A percentile compares a stretch with the other conserved stretches of the same genome.
phyloP scores from a whole-genome alignment of 2,113 vertebrate species.

The Apus apus region DNA sequence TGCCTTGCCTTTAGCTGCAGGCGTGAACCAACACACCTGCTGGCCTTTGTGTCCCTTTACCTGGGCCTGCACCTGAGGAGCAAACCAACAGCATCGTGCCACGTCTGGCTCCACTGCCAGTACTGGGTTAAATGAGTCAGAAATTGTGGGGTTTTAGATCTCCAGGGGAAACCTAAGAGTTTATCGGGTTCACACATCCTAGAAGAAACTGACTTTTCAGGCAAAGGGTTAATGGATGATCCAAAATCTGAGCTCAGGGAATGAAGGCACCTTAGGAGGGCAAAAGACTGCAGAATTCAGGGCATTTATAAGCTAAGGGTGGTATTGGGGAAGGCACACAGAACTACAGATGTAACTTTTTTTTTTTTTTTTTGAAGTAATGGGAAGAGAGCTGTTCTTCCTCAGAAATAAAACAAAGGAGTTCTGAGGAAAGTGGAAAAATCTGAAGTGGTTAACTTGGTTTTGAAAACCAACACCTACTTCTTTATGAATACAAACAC shows the following conservation, averaged over 20 bases:
- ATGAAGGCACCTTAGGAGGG: accelerated
- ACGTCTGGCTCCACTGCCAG: too few species aligned
- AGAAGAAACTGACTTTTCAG: neutral
- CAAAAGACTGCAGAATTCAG: neutral
- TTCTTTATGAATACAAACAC: neutral
- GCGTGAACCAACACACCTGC: accelerated
- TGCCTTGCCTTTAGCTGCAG: neutral
- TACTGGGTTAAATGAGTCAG: neutral
- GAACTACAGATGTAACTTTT: neutral
- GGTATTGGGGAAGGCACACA: neutral
- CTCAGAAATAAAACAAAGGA: too few species aligned
- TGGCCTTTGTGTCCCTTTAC: too few species aligned
- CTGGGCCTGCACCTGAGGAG: neutral
- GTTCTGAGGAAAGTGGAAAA: too few species aligned
- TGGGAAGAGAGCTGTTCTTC: too few species aligned
- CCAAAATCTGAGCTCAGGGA: neutral
- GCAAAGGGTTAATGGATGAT: too few species aligned
- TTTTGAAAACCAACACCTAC: neutral
- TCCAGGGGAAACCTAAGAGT: neutral
- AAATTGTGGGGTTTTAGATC: neutral
- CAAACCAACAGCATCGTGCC: accelerated
- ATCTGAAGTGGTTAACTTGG: neutral
- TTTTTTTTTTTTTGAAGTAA: neutral
- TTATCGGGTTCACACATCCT: neutral
- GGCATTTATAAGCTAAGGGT: neutral